Base-by-base conservation (phyloP, 2,113 vertebrate species). In the Petromus typicus region DNA sequence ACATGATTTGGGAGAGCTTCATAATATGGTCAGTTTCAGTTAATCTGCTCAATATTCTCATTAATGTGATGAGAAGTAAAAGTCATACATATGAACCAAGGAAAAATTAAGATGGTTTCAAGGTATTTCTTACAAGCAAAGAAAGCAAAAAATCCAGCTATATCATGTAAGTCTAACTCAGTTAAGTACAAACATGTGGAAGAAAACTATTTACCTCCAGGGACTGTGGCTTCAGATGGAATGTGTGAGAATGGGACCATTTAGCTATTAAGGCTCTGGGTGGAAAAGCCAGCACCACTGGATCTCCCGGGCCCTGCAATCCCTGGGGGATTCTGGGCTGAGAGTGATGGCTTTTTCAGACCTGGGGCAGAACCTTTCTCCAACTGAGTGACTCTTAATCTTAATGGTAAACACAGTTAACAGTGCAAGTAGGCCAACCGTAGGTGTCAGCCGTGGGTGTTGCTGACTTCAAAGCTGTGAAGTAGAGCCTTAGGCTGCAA, bases 341-440 rank as follows among this genome's bases (percentile, higher is more conserved):
- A 63, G 27, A 95, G 57, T 30, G 54, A 96, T 34, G 69, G 22
- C 45, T 27, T 87, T 96, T 69, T 63, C 92, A 93, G 95, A 87
- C 22, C 54, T 43, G 25, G 27, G 59, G 40, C 57, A 43, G 45
- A 67, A 16, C 63, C 57, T 5, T 85, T 63, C 51, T 84, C 17
- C 7, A 48, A 79, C 20, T 25, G 17, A 51, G 64, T 32, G 51
- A 16, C 5, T 75, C 40, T 59, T 18, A 56, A 67, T 87, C 69
- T 86, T 82, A 71, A 40, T 40, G 37, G 54, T 48, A 75, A 96
- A 81, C 11, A 56, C 37, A 37, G 45, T 86, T 54, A 73, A 4
- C 51, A 54, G 57, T 20, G 43, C 48, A 87, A 80, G 73, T n/a
- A 22, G 89, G 67, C 20, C 93, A 89, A 0, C 30, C 11, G 0